A percentile compares a stretch with the other conserved stretches of the same genome.
phyloP scores from a whole-genome alignment of 2,888 invertebrate species.

The Nysson spinosus region DNA sequence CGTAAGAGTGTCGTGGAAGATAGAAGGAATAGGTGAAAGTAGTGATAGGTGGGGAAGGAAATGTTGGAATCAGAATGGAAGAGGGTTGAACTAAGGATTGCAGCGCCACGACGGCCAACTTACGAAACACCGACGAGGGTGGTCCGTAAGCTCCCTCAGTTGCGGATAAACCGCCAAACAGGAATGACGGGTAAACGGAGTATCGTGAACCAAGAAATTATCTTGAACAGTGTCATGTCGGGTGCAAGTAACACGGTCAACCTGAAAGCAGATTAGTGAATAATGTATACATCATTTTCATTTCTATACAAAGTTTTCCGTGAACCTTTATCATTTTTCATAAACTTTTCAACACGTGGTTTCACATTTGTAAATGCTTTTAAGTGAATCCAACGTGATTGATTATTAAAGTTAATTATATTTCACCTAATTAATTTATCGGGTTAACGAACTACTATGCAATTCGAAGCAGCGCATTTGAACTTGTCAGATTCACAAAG shows the following conservation, averaged over 20 bases:
- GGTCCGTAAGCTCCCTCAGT: slow-evolving; percentile 70
- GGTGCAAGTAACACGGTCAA: not conserved
- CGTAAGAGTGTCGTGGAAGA: slow-evolving; percentile 7
- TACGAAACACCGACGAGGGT: slow-evolving; percentile 69
- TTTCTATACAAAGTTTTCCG: not conserved
- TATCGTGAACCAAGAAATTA: slow-evolving; percentile 38
- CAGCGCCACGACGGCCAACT: slow-evolving; percentile 66
- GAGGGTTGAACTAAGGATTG: slow-evolving; percentile 53
- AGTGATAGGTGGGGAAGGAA: slow-evolving; percentile 2
- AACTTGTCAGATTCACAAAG: not conserved
- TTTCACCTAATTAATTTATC: too few species aligned
- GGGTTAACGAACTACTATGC: not conserved
- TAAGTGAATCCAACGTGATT: not conserved
- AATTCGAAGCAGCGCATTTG: not conserved
- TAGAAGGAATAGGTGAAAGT: not conserved
- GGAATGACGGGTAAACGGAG: slow-evolving; percentile 53
- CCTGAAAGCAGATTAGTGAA: not conserved
- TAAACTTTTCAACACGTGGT: not conserved
- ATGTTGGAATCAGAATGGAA: slow-evolving; percentile 31
- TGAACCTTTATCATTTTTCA: not conserved
- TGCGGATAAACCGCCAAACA: slow-evolving; percentile 70
- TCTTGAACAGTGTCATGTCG: not conserved
- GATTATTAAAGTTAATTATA: too few species aligned
- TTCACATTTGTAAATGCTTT: not conserved
- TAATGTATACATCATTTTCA: not conserved